Evolutionary conservation across 2,888 invertebrate genomes (phyloP), one percentile per base, ranked within the genome.

Genomic region (Crossocerus cetratus): DNA sequence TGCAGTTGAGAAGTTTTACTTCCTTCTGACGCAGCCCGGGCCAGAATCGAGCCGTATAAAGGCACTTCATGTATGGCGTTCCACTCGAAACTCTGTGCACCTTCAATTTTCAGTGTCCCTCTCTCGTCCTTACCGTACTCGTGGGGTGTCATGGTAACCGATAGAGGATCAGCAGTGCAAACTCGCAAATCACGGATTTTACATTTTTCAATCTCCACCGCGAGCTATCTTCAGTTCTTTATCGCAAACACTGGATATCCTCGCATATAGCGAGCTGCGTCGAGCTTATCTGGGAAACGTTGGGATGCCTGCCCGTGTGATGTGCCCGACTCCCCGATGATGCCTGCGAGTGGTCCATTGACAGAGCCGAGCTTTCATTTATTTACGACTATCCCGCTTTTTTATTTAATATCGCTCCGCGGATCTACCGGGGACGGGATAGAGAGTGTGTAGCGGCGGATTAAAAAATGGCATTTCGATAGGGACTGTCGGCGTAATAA

Each of bases 401-500:
- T 49, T 49, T 49, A 49, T 49, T 49, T 49, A 49, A 49, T 49
- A 16, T 49, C n/a, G n/a, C 13, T 16, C 16, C 49, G 2, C 49
- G 16, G 16, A 14, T 49, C 16, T 49, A 49, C 16, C 5, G 16
- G 14, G 49, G 14, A 2, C 8, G 32, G n/a, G n/a, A n/a, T n/a
- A 3, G 32, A 32, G 32, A 32, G 32, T 32, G 32, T 32, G 11
- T 11, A 8, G 4, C 11, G 32, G 32, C 11, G 8, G 16, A 18
- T n/a, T 49, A 49, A 49, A 22, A 55, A 55, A 21, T 20, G 55
- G 14, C 14, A 16, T 55, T 55, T 55, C 55, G 55, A 55, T 55
- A 20, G 8, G 13, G 49, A n/a, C 4, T n/a, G 16, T 49, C 49
- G 49, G 8, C 16, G 49, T 16, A 49, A 18, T n/a, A 49, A 49